Evolutionary conservation across 2,888 invertebrate genomes (phyloP), one percentile per base, ranked within the genome.

Genomic region (Flexamia atlantica): DNA sequence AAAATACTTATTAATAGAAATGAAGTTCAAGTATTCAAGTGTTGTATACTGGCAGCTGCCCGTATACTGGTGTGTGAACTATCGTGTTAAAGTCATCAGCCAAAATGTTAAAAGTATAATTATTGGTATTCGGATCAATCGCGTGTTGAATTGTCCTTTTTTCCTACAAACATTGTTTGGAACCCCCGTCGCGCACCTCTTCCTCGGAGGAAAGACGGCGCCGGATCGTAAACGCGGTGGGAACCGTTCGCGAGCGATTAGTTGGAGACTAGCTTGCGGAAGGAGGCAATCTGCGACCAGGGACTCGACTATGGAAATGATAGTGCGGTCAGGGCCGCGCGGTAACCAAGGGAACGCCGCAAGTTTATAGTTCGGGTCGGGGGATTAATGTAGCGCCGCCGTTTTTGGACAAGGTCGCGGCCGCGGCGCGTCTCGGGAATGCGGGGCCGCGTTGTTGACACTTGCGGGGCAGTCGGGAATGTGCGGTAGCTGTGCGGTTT

Each of bases 291-390:
- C 28, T 28, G 17, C 30, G 64, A 64, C 64, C 64, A 64, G 64
- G 64, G 64, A 28, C 64, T 30, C 64, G 28, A 30, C 28, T 64
- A 64, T 64, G 64, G 64, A 64, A 28, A 64, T 64, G 25, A 64
- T 64, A 64, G 64, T 64, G 64, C 28, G 64, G 64, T 64, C 64
- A 64, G 30, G 64, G 64, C 17, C 64, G 64, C 4, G 64, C 30
- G 14, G 30, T 64, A n/a, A 64, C 28, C 64, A 64, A 64, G 64
- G 64, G 30, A 64, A 64, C 64, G 20, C 28, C 23, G 64, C 64
- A 64, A 28, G 28, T 64, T 64, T 64, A 64, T 64, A 64, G 64
- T 64, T 64, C 28, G 25, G 64, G 25, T 64, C 64, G 64, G 64
- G 1, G 64, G 64, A 64, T 28, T 64, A 28, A 64, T 28, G 28